Evolutionary conservation across 2,797 vertebrate species (phyloP), one percentile per base, ranked within the genome.

Genomic region (Myotis vivesi): DNA sequence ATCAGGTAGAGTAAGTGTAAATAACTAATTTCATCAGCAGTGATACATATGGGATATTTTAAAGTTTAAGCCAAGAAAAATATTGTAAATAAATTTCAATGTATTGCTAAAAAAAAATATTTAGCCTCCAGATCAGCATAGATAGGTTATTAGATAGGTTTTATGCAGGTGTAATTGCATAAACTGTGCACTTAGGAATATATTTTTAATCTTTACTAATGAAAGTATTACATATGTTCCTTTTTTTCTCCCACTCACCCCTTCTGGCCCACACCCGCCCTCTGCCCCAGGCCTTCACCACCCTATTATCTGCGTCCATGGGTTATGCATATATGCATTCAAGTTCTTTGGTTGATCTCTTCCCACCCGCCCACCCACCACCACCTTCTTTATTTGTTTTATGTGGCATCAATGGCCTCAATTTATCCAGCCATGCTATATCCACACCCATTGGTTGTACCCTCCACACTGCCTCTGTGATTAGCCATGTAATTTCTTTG

Each of bases 21-120:
- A 71, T 86, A 89, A 57, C 20, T 36, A 49, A 82, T 1, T 10
- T 93, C 28, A 71, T 85, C 33, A 64, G 15, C 33, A 88, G 82
- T 83, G 25, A 88, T 62, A 36, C 71, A 68, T 69, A 68, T 16
- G 4, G n/a, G 82, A 25, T 25, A 76, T 91, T 88, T 75, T 55
- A 49, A 88, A 53, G 20, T 77, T 96, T 88, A 3, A 46, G 8
- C 44, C 38, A 89, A 62, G 49, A 7, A 81, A 93, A 91, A 75
- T 71, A 66, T 6, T 49, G 2, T 69, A 75, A 75, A 59, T 68
- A 93, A 49, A 69, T 62, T 20, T 75, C 38, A 90, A 87, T 84
- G 72, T 81, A 64, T 93, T 92, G 13, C 44, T 87, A 59, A 93
- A 73, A 69, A 68, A 75, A 84, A 80, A 16, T 51, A 82, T 33